Base-by-base conservation (phyloP, 2,797 vertebrate genomes). In the Emys orbicularis region DNA sequence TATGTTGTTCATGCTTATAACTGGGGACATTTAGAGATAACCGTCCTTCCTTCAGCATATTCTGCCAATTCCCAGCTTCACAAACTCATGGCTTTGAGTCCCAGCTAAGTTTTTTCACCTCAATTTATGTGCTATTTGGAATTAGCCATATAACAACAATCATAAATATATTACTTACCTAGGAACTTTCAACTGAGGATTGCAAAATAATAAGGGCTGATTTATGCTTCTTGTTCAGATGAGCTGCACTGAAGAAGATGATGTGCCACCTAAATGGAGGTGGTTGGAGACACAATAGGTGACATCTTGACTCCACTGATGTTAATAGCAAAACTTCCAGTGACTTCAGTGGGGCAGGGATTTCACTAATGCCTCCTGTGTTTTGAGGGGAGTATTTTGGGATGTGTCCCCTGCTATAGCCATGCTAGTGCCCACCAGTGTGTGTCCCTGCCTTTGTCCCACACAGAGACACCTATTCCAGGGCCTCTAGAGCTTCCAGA, bases 141-240 rank as follows among this genome's bases (percentile, higher is more conserved):
- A 92, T 90, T 31, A 57, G 37, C 6, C 65, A 50, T 79, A 76
- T 94, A 19, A 93, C 92, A 27, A 19, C 18, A 94, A 23, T 87
- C 65, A 19, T 80, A 68, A 84, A 88, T 81, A 52, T 11, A 13
- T 81, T 79, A 92, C 86, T 88, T 85, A 49, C 88, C 18, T 93
- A 41, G 9, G 59, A 23, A 65, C 23, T 29, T 92, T 85, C 68
- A 89, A 57, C 52, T 79, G 74, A 89, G 72, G 53, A 65, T 80
- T 11, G 65, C 34, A 92, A 87, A 94, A 93, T 97, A 94, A 93
- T 94, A 72, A 72, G 9, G 18, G n/a, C 86, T 87, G 89, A 13
- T 4, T 47, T 86, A 31, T 7, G 8, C 9, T 94, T 86, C 23
- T 91, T 84, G 9, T 29, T n/a, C 19, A 84, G 27, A 81, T 1